Conservation (phyloP, 2,888 invertebrate genomes). For the Teleiodes luculella region DNA sequence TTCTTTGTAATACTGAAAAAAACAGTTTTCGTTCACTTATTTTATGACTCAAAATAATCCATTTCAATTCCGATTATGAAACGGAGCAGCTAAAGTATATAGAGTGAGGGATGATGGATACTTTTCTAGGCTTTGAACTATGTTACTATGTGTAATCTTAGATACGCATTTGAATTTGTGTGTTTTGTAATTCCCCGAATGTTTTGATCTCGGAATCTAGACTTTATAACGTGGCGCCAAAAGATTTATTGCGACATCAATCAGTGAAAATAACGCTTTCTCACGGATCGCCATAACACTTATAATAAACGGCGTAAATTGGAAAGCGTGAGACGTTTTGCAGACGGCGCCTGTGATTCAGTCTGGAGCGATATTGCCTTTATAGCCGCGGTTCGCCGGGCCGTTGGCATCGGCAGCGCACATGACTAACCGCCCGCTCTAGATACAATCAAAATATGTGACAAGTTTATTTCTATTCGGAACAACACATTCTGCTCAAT, state of each 20-base stretch:
- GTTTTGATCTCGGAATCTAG: neutral
- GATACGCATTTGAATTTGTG: too few species aligned
- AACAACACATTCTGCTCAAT: slow-evolving; percentile 75
- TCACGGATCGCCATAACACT: slow-evolving; percentile 25
- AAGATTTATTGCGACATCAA: slow-evolving; percentile 1
- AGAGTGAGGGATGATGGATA: too few species aligned
- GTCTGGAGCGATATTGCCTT: slow-evolving; percentile 71
- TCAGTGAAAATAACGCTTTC: neutral
- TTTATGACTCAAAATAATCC: too few species aligned
- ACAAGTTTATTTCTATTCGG: slow-evolving; percentile 79
- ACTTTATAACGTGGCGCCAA: neutral
- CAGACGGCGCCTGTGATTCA: slow-evolving; percentile 78
- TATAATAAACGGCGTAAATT: slow-evolving; percentile 51
- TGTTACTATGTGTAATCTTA: too few species aligned
- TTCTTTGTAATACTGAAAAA: too few species aligned
- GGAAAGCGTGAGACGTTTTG: slow-evolving; percentile 72
- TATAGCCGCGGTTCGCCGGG: slow-evolving; percentile 69
- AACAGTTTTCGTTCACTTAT: too few species aligned
- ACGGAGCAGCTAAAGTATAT: too few species aligned
- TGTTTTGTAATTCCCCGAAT: too few species aligned
- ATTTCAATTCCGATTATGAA: too few species aligned
- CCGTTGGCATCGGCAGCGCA: slow-evolving; percentile 73
- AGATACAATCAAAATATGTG: slow-evolving; percentile 79
- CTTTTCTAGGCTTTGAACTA: too few species aligned
- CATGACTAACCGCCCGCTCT: slow-evolving; percentile 77